Evolutionary conservation across 92 coral and sea anemone species (phyloP).

Genomic region (Porites cylindrica): DNA sequence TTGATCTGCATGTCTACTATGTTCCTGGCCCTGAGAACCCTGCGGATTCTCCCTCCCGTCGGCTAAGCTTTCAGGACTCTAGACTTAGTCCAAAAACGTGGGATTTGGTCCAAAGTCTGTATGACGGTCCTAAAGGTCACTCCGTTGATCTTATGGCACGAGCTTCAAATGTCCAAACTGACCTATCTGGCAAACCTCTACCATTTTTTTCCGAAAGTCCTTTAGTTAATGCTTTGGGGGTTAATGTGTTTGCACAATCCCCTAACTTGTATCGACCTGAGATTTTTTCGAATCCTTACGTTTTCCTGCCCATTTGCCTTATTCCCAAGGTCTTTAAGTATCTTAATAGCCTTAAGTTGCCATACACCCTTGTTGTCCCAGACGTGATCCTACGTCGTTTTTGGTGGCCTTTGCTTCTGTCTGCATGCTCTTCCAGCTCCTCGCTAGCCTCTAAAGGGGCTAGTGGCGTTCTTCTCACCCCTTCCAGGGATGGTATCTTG

Average conservation of each 20-base stretch:
- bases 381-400: conserved; percentile 57
- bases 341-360: conserved; percentile 22
- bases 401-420: conserved; percentile 72
- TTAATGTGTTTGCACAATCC: conserved; percentile 57
- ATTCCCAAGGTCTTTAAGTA: conserved; percentile 48
- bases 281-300: conserved; percentile 60
- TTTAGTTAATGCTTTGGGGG: conserved; percentile 31
- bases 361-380: conserved; percentile 62
- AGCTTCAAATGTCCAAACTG: conserved; percentile 61
- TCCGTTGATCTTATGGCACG: conserved; percentile 67
- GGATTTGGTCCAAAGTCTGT: conserved; percentile 33
- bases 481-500: conserved; percentile 51
- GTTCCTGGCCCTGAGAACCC: conserved; percentile 47
- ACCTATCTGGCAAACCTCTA: conserved; percentile 42
- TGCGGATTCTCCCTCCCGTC: conserved; percentile 65
- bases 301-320: conserved; percentile 48
- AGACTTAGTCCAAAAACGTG: conserved; percentile 36
- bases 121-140: conserved; percentile 62
- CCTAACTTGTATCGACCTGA: not conserved
- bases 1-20: conserved; percentile 34
- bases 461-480: conserved; percentile 43
- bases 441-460: conserved; percentile 55
- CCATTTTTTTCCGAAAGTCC: conserved; percentile 68
- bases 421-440: conserved; percentile 42
- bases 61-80: conserved; percentile 48